Base-by-base conservation (phyloP, 2,888 invertebrate species). In the Seira ritae region DNA sequence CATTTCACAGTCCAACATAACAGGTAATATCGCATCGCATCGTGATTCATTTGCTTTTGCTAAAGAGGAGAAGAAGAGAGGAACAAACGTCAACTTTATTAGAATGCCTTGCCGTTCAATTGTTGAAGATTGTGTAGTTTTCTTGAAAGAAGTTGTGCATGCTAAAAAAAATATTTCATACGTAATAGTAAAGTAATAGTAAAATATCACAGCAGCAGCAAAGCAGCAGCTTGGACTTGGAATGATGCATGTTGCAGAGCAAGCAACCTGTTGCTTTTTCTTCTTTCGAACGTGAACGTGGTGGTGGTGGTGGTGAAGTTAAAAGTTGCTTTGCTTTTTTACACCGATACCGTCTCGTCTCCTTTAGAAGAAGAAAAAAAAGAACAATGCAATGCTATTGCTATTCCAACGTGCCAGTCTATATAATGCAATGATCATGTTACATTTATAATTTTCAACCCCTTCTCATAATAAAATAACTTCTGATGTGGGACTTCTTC, bases 11-110 rank as follows among this genome's bases (percentile, higher is more conserved):
- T 73, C 78, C 84, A 84, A 84, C 31, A 31, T n/a, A n/a, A n/a
- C n/a, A n/a, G n/a, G n/a, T n/a, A n/a, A n/a, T n/a, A n/a, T n/a
- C n/a, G n/a, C n/a, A n/a, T n/a, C n/a, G 8, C 84, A 75, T 84
- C 84, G 84, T 84, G 84, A 84, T 84, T 84, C 84, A 84, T 84
- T 84, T 84, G 67, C 75, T 75, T 84, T 70, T 70, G 73, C 71
- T 73, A 22, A 69, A 77, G 31, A 31, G 31, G 31, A 31, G 31
- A 2, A 31, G 8, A 8, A 2, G 8, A 31, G 55, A 55, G 55
- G 3, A 55, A n/a, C 6, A 55, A 55, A 55, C 55, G 15, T 8
- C 55, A 55, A n/a, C 55, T 31, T 31, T 31, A 2, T 31, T 55
- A 55, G 3, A 8, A 55, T 55, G 55, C 55, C 6, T 2, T 55